Evolutionary conservation across 2,888 invertebrate species (phyloP), one percentile per base, ranked within the genome.

Genomic region (Lissocephala sabroskyi): DNA sequence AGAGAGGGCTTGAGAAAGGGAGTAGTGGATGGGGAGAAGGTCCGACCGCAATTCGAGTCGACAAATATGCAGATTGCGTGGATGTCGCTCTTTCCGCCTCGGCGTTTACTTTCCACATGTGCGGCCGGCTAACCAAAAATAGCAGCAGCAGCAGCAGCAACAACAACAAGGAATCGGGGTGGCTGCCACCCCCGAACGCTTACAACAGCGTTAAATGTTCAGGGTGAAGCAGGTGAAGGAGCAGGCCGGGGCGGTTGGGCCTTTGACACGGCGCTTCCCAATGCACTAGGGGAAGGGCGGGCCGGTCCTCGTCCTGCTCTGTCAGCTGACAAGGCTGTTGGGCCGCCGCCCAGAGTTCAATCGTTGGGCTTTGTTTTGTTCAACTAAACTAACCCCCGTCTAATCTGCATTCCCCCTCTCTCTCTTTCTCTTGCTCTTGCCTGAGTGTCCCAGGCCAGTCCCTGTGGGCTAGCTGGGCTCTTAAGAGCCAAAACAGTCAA

Each of bases 11-110:
- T 42, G 7, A 29, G 37, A 44, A 53, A n/a, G 30, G 41, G 42
- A 58, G 49, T 35, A 52, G 47, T 46, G 30, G 46, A 16, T 42
- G 16, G 23, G 52, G 30, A 41, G 57, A 36, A 66, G 59, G 58
- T 61, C n/a, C n/a, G 62, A 70, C 73, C 77, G 71, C 77, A 74
- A 74, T 73, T 73, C 70, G 77, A 76, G 59, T 70, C 65, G 64
- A 65, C 70, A 73, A 76, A 76, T 76, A 76, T 73, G 73, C 73
- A 70, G 68, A 68, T 68, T 68, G 70, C 62, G 65, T 55, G 14
- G 35, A 16, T 17, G 16, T 35, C 17, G 3, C 23, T 7, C 7
- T 23, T 23, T 23, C 23, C 23, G 4, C 23, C 7, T 5, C 43
- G 41, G 67, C 64, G 60, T 61, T 66, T 66, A 61, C 56, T 46